These are phyloP conservation scores for Probaryconus sp. DNA, from an alignment of 1,140 invertebrate genomes.

Conservation along the genomic window DNA sequence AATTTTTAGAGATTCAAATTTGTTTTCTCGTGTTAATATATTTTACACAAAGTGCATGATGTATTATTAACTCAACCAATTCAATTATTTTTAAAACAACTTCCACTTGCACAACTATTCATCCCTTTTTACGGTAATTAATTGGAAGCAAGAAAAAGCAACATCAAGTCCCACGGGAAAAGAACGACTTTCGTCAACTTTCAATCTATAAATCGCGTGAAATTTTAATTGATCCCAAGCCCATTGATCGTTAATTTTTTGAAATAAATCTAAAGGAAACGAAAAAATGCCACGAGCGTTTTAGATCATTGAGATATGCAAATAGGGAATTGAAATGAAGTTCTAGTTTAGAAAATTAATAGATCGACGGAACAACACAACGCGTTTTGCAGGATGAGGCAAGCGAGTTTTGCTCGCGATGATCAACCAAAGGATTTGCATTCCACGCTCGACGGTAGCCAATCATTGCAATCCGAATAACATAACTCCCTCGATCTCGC, in stretches of 20 bases:
- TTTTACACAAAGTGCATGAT: conserved; percentile 13
- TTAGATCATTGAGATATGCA: conserved; percentile 7
- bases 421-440: conserved; percentile 59
- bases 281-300: conserved; percentile 2
- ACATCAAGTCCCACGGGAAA: too few relatives aligned
- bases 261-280: neutral
- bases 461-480: conserved; percentile 52
- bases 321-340: conserved; percentile 16
- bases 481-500: conserved; percentile 37
- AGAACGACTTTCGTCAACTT: conserved; percentile 14
- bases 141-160: too few relatives aligned
- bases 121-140: too few relatives aligned
- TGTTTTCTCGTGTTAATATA: neutral
- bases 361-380: conserved; percentile 11
- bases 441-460: conserved; percentile 56
- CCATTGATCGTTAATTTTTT: conserved; percentile 5
- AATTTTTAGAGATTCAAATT: conserved; percentile 11
- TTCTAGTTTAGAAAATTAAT: conserved; percentile 18
- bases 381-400: conserved; percentile 34
- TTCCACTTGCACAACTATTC: too few relatives aligned
- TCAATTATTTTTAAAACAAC: too few relatives aligned
- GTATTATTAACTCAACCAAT: too few relatives aligned
- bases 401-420: conserved; percentile 9
- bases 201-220: conserved; percentile 10
- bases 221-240: conserved; percentile 20